Evolutionary conservation across 2,888 invertebrate species (phyloP), one percentile per base, ranked within the genome.

Genomic region (Gastracanthus pulcherrimus): DNA sequence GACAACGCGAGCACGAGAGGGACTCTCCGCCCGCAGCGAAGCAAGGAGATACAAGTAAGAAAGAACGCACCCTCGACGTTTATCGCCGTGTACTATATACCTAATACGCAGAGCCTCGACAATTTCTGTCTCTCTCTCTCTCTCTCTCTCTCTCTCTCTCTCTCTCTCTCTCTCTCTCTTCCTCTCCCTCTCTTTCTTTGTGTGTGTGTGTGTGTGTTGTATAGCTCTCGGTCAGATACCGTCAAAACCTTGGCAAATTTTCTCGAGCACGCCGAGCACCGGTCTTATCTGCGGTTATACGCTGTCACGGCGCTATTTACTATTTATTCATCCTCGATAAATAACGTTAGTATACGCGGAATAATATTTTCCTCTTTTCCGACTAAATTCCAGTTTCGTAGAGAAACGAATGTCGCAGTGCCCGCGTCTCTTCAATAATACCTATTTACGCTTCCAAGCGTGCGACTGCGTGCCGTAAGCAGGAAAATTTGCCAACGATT

Each of bases 221-320:
- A 51, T 48, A 58, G 3, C 3, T 11, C 60, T 55, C 71, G 76
- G 76, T 76, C 66, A 76, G 38, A 29, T 67, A 76, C 76, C 48
- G 66, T 76, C 76, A 76, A 13, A 45, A 7, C 1, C 26, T 70
- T 36, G 75, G 45, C 60, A 62, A 29, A 74, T 48, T 74, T 34
- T 62, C 45, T 34, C 34, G n/a, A 16, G n/a, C 45, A 3, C 3
- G 9, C 4, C 45, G 11, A 3, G 23, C 13, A 29, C 31, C 74
- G 45, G 45, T 29, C 3, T 69, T 34, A n/a, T 6, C n/a, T 58
- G 19, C 38, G 38, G n/a, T n/a, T n/a, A n/a, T n/a, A n/a, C 29
- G n/a, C 31, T 31, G 23, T 72, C 58, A 60, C n/a, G 41, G 31
- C n/a, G 23, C 19, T 19, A 16, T 31, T 55, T 31, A 26, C 36